Evolutionary conservation across 2,888 invertebrate genomes (phyloP), one percentile per base, ranked within the genome.

Genomic region (Acholoe squamosa): DNA sequence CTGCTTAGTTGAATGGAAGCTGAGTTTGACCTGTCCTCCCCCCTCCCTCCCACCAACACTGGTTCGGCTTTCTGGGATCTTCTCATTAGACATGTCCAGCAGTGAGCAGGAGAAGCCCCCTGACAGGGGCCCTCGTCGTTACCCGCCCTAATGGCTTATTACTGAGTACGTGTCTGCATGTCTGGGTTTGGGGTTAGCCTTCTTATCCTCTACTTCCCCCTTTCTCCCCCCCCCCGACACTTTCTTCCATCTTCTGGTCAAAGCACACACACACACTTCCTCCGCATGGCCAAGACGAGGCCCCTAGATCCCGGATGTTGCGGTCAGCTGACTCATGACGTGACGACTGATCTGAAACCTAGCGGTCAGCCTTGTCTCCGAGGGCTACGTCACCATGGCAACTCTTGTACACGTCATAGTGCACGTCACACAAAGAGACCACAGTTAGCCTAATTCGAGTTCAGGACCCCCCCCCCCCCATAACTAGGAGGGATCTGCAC

Each of bases 261-360:
- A 7, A 0, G 71, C 14, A 71, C 71, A 22, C 71, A n/a, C 61
- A 19, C 61, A n/a, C 22, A 0, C 12, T 7, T 14, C 19, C n/a
- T n/a, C n/a, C n/a, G n/a, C n/a, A n/a, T n/a, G n/a, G 61, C 22
- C 43, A n/a, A 61, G 61, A 61, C 22, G 61, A 28, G 25, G 25
- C 71, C 61, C 71, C 31, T 28, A 71, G 71, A 71, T 71, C 71
- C 71, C 71, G 71, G 71, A 71, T 71, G 71, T 28, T 71, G 71
- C 71, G 71, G 71, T 71, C 71, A 71, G 71, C 71, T 71, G 71
- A 71, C 71, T 71, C 71, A 71, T 71, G 61, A 61, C 71, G 71
- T 61, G 61, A 19, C 61, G 61, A 61, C 61, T 61, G 3, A n/a
- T 14, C 71, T 71, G 71, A 25, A 25, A 25, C 28, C 14, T 71